These are phyloP conservation scores for Polypterus senegalus DNA, from an alignment of 2,113 vertebrate genomes.

Conservation along the genomic window DNA sequence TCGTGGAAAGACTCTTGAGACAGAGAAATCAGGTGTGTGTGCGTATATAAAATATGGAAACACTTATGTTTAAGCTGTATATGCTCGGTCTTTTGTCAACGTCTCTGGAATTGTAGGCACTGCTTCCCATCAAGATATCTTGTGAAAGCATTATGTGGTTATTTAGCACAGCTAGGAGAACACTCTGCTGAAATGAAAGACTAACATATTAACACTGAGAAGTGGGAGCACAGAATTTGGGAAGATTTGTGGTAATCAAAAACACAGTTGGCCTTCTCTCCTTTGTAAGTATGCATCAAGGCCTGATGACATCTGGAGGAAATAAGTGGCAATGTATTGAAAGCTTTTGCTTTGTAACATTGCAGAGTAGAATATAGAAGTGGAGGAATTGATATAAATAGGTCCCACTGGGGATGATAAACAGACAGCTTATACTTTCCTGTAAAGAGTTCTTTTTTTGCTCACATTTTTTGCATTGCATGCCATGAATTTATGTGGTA, in stretches of 20 bases:
- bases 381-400: neutral
- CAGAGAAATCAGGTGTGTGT: neutral
- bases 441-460: neutral
- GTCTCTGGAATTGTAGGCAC: too few relatives aligned
- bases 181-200: too few relatives aligned
- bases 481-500: too few relatives aligned
- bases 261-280: constrained; percentile 1
- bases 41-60: neutral
- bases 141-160: too few relatives aligned
- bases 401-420: neutral
- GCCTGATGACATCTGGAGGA: constrained; percentile 6
- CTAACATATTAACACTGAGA: too few relatives aligned
- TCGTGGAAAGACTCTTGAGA: neutral
- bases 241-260: neutral
- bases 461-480: too few relatives aligned
- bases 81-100: too few relatives aligned
- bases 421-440: neutral
- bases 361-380: neutral
- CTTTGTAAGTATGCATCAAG: neutral
- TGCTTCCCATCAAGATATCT: too few relatives aligned
- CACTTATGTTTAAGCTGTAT: too few relatives aligned
- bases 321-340: constrained; percentile 1
- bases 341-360: neutral
- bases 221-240: too few relatives aligned
- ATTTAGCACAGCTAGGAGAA: too few relatives aligned